Base-by-base conservation (phyloP, 2,113 vertebrate species). In the Bostrychus sinensis region DNA sequence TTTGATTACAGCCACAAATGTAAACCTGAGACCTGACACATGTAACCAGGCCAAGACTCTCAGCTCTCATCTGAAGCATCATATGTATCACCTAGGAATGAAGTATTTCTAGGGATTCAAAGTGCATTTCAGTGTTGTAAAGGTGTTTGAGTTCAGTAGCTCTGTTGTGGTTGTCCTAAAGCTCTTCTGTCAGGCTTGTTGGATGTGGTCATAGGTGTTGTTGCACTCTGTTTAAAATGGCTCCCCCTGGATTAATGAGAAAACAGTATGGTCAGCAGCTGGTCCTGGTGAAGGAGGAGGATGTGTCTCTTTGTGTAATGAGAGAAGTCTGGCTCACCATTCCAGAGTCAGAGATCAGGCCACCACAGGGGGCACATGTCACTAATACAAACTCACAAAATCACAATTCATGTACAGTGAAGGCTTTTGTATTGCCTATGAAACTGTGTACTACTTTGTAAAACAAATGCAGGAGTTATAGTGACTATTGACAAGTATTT, bases 291-390 rank as follows among this genome's bases (percentile, higher is more conserved):
- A n/a, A 17, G 14, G 25, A 7, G 25, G 22, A n/a, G 28, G 17
- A 12, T 34, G 26, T 37, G 19, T 54, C 7, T 58, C 53, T 55
- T 22, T 58, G 5, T 23, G 1, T 56, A 66, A 61, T 79, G 41
- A 46, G 56, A 53, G 61, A 62, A 62, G 43, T 60, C 53, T 56
- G 17, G 63, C 36, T 70, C 36, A 19, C n/a, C 41, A 20, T 58
- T 16, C 26, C 45, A 56, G 22, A 72, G 42, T 57, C 48, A 80
- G 59, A 65, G 62, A 69, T 51, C 61, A 72, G 38, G 41, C 64
- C 53, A 48, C 43, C 60, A 20, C 13, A 45, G 30, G 34, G 26
- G 39, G 25, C 45, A 25, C 20, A 23, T 10, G 19, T 19, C 43
- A 48, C 25, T 9, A 32, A 51, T 7, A 7, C 7, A 23, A 22